Conservation (phyloP, 2,113 vertebrate species). For the Rhea americana region DNA sequence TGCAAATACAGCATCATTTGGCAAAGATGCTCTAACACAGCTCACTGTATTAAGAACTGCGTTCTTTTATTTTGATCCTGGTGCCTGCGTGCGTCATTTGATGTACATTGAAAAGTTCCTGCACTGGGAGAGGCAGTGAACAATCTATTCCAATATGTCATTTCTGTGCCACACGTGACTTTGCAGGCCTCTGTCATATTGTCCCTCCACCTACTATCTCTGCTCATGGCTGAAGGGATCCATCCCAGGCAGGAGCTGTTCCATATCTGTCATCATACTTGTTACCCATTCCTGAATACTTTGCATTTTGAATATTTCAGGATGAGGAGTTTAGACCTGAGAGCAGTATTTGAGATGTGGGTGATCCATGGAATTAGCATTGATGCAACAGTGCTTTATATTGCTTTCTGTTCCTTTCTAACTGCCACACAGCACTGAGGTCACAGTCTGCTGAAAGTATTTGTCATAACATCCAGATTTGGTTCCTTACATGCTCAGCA, state of each 20-base stretch:
- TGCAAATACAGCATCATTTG: background rate
- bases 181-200: background rate
- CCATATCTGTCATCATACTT: background rate
- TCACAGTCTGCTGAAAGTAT: background rate
- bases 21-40: background rate
- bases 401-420: background rate
- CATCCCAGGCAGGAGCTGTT: background rate
- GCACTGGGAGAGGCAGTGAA: background rate
- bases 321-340: background rate
- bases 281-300: background rate
- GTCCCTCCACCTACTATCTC: fast-evolving
- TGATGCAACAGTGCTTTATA: background rate
- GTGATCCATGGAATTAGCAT: background rate
- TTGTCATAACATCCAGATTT: background rate
- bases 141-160: background rate
- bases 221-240: background rate
- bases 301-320: background rate
- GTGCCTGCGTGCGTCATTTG: background rate
- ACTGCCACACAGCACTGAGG: background rate
- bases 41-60: background rate
- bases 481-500: background rate
- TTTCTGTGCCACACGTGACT: background rate
- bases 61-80: background rate
- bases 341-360: background rate
- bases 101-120: background rate